Evolutionary conservation across 2,797 vertebrate species (phyloP).

Genomic region (Mormyrus hasselquistii): DNA sequence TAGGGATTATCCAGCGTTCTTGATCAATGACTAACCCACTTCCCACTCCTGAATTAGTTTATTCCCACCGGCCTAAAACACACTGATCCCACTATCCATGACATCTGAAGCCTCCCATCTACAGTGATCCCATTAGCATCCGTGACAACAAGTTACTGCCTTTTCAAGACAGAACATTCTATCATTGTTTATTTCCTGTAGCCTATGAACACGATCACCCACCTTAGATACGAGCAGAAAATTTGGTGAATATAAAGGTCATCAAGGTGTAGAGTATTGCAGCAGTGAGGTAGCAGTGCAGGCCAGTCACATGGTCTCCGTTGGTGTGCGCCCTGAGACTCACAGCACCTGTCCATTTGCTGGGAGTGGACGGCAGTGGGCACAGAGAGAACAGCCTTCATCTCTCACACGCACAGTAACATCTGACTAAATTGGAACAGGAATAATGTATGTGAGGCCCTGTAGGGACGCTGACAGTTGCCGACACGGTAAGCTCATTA

Average conservation of each 20-base stretch:
- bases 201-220: background rate
- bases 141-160: background rate
- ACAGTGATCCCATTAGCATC: background rate
- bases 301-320: background rate
- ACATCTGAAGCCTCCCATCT: background rate
- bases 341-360: background rate
- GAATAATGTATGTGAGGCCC: background rate
- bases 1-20: background rate
- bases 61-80: background rate
- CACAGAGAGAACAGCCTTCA: background rate
- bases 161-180: background rate
- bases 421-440: background rate
- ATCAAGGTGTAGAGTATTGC: background rate
- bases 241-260: background rate
- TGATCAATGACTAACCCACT: background rate
- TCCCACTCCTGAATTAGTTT: background rate
- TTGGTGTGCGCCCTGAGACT: background rate
- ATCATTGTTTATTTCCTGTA: background rate
- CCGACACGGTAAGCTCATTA: background rate
- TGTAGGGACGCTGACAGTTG: background rate
- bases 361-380: background rate
- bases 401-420: background rate
- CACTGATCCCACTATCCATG: background rate
- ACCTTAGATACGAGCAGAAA: background rate
- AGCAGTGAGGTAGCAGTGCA: background rate